phyloP scores from a whole-genome alignment of 2,888 invertebrate genomes.

The Melangyna quadrimaculata region DNA sequence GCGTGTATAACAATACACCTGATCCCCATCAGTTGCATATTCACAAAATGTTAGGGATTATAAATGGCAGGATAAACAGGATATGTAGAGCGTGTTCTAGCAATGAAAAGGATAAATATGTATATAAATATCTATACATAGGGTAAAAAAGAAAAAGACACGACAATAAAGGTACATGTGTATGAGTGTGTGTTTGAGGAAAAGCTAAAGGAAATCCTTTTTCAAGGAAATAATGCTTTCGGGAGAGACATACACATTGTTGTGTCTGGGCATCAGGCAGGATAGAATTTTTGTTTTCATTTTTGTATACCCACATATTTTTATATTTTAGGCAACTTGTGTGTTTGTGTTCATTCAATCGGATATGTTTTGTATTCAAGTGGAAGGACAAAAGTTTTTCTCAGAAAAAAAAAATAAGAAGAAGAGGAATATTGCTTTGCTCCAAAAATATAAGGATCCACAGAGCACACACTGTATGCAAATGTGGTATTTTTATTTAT shows the following conservation, averaged over 20 bases:
- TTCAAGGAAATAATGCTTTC: conserved; percentile 45
- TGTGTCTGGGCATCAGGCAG: conserved; percentile 27
- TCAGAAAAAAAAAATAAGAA: conserved; percentile 25
- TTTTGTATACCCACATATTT: background rate
- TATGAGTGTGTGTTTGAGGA: conserved; percentile 19
- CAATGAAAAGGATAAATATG: conserved; percentile 50
- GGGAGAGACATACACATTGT: conserved; percentile 31
- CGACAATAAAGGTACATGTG: background rate
- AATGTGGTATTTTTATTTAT: background rate
- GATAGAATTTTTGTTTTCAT: background rate
- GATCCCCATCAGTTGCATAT: conserved; percentile 69
- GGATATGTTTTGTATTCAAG: conserved; percentile 69
- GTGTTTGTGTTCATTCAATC: conserved; percentile 69
- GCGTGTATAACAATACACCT: conserved; percentile 64
- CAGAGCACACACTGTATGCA: conserved; percentile 4
- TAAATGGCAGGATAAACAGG: conserved; percentile 70
- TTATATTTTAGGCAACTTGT: conserved; percentile 9
- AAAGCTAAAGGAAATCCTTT: conserved; percentile 65
- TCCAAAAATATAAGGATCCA: background rate
- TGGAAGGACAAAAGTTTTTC: conserved; percentile 61
- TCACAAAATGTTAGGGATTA: conserved; percentile 64
- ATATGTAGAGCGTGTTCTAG: conserved; percentile 56
- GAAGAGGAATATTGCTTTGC: background rate
- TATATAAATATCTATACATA: background rate
- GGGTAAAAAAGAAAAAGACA: background rate